Conservation (phyloP, 2,888 invertebrate species). For the Caenorhabditis virilis region DNA sequence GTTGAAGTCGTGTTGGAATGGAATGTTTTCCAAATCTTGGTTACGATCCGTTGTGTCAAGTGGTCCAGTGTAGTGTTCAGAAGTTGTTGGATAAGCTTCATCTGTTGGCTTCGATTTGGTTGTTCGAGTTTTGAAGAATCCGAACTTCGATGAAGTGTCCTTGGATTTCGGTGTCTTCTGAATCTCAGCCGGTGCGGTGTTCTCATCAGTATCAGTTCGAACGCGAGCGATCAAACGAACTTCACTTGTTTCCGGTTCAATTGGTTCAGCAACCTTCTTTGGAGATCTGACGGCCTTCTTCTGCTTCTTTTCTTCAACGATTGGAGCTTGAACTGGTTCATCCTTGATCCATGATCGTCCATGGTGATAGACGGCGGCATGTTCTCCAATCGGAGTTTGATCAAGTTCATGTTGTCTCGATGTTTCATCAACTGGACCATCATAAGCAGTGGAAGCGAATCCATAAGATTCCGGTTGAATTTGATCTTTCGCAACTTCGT, state of each 20-base stretch:
- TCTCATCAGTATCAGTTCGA: slow-evolving; percentile 4
- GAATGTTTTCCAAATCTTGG: slow-evolving; percentile 17
- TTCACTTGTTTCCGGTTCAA: slow-evolving; percentile 10
- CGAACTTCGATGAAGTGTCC: slow-evolving; percentile 5
- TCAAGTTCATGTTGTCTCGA: slow-evolving; percentile 24
- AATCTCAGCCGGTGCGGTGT: background rate
- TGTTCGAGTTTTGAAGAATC: too few relatives aligned
- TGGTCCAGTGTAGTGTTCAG: slow-evolving; percentile 15
- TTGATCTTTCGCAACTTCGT: slow-evolving; percentile 29
- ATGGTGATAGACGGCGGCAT: slow-evolving; percentile 33
- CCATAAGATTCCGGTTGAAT: slow-evolving; percentile 22
- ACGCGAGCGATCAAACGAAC: slow-evolving; percentile 21
- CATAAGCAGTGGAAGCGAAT: slow-evolving; percentile 12
- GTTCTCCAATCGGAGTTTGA: slow-evolving; percentile 18
- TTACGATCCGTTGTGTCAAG: slow-evolving; percentile 12
- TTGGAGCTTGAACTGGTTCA: too few relatives aligned
- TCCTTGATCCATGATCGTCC: slow-evolving; percentile 29
- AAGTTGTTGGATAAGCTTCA: slow-evolving; percentile 10
- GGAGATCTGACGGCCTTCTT: too few relatives aligned
- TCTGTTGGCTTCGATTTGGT: slow-evolving; percentile 9
- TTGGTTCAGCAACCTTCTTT: slow-evolving; percentile 4
- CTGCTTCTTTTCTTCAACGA: too few relatives aligned
- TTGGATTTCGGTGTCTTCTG: slow-evolving; percentile 9
- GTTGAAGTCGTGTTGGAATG: slow-evolving; percentile 13
- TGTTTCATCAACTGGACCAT: slow-evolving; percentile 37